These are phyloP conservation scores for Tragelaphus eurycerus DNA, from an alignment of 2,797 vertebrate genomes.

Conservation along the genomic window DNA sequence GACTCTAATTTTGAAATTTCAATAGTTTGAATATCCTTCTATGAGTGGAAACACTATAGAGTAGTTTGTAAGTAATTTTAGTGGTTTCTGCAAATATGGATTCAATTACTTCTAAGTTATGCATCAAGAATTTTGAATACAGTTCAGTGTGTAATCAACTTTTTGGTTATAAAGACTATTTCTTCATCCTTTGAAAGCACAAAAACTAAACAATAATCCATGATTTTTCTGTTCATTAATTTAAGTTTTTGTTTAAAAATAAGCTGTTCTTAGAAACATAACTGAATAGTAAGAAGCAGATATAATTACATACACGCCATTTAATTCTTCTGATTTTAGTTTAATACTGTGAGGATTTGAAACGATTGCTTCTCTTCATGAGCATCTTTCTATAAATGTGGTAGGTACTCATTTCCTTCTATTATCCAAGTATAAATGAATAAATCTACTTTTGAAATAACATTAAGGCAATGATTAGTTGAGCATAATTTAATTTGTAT, in stretches of 20 bases:
- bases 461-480: neutral
- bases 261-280: constrained; percentile 21
- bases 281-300: neutral
- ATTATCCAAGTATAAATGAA: neutral
- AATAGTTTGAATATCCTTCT: constrained; percentile 63
- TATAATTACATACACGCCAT: neutral
- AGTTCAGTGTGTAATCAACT: constrained; percentile 37
- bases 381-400: neutral
- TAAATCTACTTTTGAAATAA: neutral
- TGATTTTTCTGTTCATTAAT: neutral
- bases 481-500: neutral
- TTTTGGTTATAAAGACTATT: constrained; percentile 55
- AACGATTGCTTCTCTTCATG: neutral
- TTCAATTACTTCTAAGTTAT: constrained; percentile 47
- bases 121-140: constrained; percentile 4
- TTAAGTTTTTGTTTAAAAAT: constrained; percentile 12
- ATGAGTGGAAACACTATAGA: constrained; percentile 67
- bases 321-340: neutral
- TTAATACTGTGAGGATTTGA: neutral
- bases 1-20: constrained; percentile 67
- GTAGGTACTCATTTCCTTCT: neutral
- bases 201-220: constrained; percentile 55
- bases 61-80: constrained; percentile 66
- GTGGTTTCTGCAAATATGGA: constrained; percentile 65
- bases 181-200: constrained; percentile 45